Base-by-base conservation (phyloP, 2,888 invertebrate genomes). In the Argynnis bischoffii region DNA sequence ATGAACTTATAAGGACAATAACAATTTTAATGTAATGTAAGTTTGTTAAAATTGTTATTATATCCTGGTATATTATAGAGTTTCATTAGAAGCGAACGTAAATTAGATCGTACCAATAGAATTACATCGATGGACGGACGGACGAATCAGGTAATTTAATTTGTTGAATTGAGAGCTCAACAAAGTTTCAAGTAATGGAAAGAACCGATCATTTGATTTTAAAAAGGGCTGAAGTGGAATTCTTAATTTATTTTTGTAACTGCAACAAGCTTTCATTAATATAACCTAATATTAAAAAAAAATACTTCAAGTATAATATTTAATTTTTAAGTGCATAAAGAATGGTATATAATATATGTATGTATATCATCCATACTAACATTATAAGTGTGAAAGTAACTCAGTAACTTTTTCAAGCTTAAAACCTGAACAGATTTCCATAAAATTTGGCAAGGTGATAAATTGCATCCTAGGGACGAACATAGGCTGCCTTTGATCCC, bases 131-230 rank as follows among this genome's bases (percentile, higher is more conserved):
- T 41, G 64, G 60, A 60, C 15, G 55, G 64, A 53, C 48, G 66
- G 57, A 67, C 50, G 60, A 64, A 67, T 56, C 67, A 56, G 55
- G 26, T 70, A 64, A 70, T 64, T 67, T 57, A 63, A 64, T 70
- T 67, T 60, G 56, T 61, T 6, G 50, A 60, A 69, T 67, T 67
- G 69, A 67, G 53, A 63, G 63, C 51, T 66, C 56, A 48, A 64
- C 55, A 60, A 67, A 64, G 67, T 65, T 53, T 64, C 53, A 18
- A 41, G 53, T 51, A 68, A 59, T 55, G 63, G 63, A 68, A 63
- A 41, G 63, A 46, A 55, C 48, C 3, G 50, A 65, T 61, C 54
- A 61, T 67, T 59, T 64, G 64, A 67, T 65, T 69, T 51, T 59
- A 41, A 60, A 59, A 66, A 66, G 60, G 48, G 60, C 35, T 59